These are phyloP conservation scores for Phataginus tetradactyla DNA, from an alignment of 2,797 vertebrate genomes.

Conservation along the genomic window DNA sequence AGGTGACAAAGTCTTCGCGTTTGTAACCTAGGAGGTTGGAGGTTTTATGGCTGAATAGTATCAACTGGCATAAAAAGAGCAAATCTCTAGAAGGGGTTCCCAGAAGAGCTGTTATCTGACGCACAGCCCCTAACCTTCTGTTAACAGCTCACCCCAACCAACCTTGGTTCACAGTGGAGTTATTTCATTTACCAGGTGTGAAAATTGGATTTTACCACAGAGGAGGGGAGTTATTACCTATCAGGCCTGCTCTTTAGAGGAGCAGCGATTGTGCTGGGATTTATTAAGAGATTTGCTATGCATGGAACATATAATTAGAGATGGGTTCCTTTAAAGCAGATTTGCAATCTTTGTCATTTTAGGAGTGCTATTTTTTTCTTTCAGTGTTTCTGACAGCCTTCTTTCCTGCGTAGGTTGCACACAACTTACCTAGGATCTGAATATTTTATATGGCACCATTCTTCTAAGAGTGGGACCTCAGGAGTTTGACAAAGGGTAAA, in stretches of 20 bases:
- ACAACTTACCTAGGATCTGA: constrained; percentile 53
- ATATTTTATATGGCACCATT: constrained; percentile 74
- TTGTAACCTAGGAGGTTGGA: constrained; percentile 71
- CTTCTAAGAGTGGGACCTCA: constrained; percentile 65
- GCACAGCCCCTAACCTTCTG: constrained; percentile 84
- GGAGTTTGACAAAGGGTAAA: background rate
- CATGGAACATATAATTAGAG: constrained; percentile 80
- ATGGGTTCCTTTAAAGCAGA: constrained; percentile 64
- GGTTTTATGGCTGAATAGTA: constrained; percentile 80
- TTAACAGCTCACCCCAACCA: constrained; percentile 84
- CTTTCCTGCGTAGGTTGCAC: constrained; percentile 28
- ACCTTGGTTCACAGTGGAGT: constrained; percentile 79
- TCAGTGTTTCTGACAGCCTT: constrained; percentile 40
- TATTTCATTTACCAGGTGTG: constrained; percentile 86
- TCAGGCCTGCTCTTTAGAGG: constrained; percentile 74
- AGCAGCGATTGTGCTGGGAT: constrained; percentile 13
- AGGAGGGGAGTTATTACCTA: constrained; percentile 78
- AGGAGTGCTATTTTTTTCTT: background rate
- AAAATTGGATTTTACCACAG: constrained; percentile 84
- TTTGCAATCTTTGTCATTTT: constrained; percentile 57
- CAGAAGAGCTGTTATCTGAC: constrained; percentile 81
- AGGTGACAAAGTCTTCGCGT: constrained; percentile 72
- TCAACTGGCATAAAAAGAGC: constrained; percentile 81
- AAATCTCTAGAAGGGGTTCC: constrained; percentile 81
- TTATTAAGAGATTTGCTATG: constrained; percentile 74